Evolutionary conservation across 1,140 invertebrate species (phyloP), one percentile per base, ranked within the genome.

Genomic region (Tenebrio molitor): DNA sequence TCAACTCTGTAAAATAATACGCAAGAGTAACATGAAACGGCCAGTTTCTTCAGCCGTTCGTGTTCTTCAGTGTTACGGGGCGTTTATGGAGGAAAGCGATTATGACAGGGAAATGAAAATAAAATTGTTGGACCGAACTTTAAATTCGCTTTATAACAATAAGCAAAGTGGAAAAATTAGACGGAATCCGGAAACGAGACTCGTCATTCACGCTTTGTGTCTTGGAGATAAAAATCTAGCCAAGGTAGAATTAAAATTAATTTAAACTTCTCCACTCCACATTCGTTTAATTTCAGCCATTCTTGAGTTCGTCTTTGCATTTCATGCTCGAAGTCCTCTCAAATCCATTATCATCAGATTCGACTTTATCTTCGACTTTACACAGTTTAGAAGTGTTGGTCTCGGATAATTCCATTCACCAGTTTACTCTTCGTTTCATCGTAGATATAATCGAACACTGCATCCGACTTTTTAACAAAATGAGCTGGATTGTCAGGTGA

Each of bases 141-240:
- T 77, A 17, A 10, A 50, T 3, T 65, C 69, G n/a, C 33, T 77
- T 2, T 36, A 23, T 42, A 2, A 73, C 7, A 23, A 53, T 34
- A 62, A 36, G 15, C 73, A 71, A 34, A 68, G 50, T 58, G 42
- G 74, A 25, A 76, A 74, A 17, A 76, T 78, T 29, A 69, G 77
- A 39, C 67, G 73, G 16, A 76, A 75, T 71, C 77, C 77, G 17
- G 75, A 76, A 64, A 72, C 66, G 29, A 42, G 77, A 67, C 34
- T 78, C 8, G 68, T 76, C 17, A 65, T 78, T 44, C 77, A 78
- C 53, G 75, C 77, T 34, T 58, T 78, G 21, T 76, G 76, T 67
- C 15, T 34, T 10, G 74, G 72, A 21, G 70, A 76, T 25, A 36
- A 44, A 33, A 67, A 50, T 68, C 62, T 67, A 19, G 39, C 66